Base-by-base conservation (phyloP, 2,113 vertebrate species). In the Equus quagga region DNA sequence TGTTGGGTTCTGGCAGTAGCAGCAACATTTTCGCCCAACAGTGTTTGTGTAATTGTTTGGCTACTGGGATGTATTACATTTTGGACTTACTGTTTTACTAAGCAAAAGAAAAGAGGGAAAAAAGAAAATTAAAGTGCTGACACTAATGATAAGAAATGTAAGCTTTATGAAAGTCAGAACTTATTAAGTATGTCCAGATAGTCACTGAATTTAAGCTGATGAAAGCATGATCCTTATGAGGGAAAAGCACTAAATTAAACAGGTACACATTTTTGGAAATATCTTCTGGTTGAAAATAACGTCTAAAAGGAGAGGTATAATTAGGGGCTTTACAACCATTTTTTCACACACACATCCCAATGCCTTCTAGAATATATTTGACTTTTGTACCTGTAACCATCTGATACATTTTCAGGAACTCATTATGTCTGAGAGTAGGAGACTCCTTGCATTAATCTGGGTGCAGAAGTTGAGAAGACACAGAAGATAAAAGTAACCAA, bases 341-440 rank as follows among this genome's bases (percentile, higher is more conserved):
- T 85, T 87, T 90, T 87, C 60, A 83, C 9, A 92, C 28, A 80
- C 3, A 78, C 6, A 64, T 41, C 41, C 31, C 49, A 92, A n/a
- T 51, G 41, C 28, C 21, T 89, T 94, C 87, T 33, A 83, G 26
- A 91, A 65, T n/a, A 88, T 86, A 58, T 81, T 49, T 92, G n/a
- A 80, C 23, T 94, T 85, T 58, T 95, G 73, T 46, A 86, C 0
- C 2, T n/a, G 58, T 33, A 65, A 88, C 46, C 46, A 97, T 36
- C 51, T 91, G 60, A 91, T 12, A 83, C 51, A 64, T 88, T 96
- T 94, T 97, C 76, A 85, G 46, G 60, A 90, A 76, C 10, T 87
- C 64, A 65, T 80, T 90, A 87, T 44, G 44, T 81, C 46, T 93
- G 19, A 93, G 44, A 89, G 28, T 46, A 58, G 44, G 65, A 70